Evolutionary conservation across 92 coral and sea anemone genomes (phyloP).

Genomic region (Diadumene lineata): DNA sequence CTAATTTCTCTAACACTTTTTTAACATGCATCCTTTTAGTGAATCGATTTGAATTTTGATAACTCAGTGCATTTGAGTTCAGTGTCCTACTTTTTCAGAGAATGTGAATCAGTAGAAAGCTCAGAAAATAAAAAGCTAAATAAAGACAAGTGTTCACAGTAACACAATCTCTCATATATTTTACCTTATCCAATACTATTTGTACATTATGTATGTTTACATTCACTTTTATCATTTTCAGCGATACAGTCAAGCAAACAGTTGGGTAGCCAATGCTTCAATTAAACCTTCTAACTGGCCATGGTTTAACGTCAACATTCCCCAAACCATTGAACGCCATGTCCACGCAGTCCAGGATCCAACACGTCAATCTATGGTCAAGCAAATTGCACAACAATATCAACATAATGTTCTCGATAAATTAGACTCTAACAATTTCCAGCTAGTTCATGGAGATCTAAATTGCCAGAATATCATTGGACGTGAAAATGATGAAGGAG

Average conservation of each 20-base stretch:
- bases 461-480: neutral
- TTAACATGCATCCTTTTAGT: no score
- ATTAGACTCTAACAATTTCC: neutral
- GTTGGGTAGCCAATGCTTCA: neutral
- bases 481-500: neutral
- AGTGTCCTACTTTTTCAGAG: no score
- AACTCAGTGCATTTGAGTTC: no score
- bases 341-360: neutral
- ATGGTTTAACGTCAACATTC: neutral
- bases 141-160: no score
- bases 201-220: no score
- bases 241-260: neutral
- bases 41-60: no score
- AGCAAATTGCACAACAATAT: neutral
- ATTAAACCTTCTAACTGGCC: neutral
- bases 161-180: neutral
- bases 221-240: no score
- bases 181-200: neutral
- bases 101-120: no score
- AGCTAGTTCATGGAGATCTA: neutral
- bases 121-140: no score
- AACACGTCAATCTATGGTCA: neutral
- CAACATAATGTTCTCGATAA: neutral
- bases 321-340: neutral
- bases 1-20: no score